phyloP scores from a whole-genome alignment of 37 sponge, comb jelly and placozoan genomes.

The Chondrosia reniformis region DNA sequence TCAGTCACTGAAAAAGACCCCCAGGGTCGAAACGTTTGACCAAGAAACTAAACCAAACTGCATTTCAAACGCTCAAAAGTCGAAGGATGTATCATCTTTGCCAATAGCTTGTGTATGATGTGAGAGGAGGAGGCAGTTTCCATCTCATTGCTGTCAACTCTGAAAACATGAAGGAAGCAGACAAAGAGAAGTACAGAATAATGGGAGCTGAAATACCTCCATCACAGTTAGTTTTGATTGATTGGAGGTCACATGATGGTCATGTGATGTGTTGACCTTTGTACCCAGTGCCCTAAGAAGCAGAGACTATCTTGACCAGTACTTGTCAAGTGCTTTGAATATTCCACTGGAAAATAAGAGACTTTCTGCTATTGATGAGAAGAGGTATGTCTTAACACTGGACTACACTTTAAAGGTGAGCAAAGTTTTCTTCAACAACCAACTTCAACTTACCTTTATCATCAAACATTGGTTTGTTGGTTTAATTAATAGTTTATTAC shows the following conservation, averaged over 20 bases:
- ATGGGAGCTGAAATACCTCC: conserved; percentile 67
- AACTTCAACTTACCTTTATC: background rate
- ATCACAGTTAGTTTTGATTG: conserved; percentile 46
- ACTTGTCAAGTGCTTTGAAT: background rate
- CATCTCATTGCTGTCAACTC: conserved; percentile 57
- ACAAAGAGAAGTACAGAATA: conserved; percentile 33
- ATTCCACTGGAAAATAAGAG: background rate
- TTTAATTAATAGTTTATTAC: too few relatives aligned
- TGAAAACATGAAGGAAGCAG: conserved; percentile 45
- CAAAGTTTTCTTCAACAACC: too few relatives aligned
- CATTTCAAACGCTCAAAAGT: too few relatives aligned
- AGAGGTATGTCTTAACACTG: conserved; percentile 31
- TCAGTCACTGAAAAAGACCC: too few relatives aligned
- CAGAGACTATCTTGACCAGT: background rate
- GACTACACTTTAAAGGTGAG: conserved; percentile 32
- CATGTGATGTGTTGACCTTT: too few relatives aligned
- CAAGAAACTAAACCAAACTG: too few relatives aligned
- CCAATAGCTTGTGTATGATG: background rate
- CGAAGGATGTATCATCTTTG: too few relatives aligned
- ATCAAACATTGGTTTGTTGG: background rate
- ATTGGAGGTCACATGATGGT: too few relatives aligned
- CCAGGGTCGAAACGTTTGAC: too few relatives aligned
- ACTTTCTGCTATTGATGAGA: conserved; percentile 21
- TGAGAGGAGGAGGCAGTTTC: conserved; percentile 56
- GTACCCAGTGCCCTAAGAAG: too few relatives aligned